Conservation (phyloP, 2,113 vertebrate genomes). For the Elgaria multicarinata region DNA sequence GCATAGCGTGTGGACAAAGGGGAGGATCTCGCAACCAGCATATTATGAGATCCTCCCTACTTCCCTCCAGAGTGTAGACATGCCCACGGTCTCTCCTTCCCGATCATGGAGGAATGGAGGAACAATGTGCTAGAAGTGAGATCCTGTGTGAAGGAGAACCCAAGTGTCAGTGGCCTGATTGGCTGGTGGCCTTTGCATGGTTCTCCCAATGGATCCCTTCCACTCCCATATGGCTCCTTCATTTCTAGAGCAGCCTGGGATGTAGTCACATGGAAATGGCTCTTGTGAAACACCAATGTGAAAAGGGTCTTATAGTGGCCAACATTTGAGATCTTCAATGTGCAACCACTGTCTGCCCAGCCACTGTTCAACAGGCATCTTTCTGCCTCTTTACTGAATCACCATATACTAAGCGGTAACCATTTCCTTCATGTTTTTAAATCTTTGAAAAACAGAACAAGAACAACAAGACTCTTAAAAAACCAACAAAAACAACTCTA, state of each 20-base stretch:
- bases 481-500: not conserved
- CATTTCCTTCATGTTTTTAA: conserved; percentile 4
- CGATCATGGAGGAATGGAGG: not conserved
- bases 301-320: not conserved
- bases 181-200: not conserved
- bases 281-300: not conserved
- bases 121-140: not conserved
- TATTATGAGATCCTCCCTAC: too few species aligned
- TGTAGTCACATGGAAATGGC: too few species aligned
- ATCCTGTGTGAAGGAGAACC: not conserved
- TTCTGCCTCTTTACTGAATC: not conserved
- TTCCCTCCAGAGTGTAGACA: too few species aligned
- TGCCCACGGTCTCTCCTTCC: not conserved
- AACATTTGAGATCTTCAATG: not conserved
- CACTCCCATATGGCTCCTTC: not conserved
- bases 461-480: conserved; percentile 24
- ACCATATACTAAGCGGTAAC: conserved; percentile 1
- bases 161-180: not conserved
- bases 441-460: conserved; percentile 52
- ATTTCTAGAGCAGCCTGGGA: not conserved
- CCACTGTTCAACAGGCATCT: not conserved
- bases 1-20: too few species aligned
- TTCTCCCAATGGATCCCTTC: not conserved
- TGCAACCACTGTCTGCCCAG: not conserved
- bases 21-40: too few species aligned